Base-by-base conservation (phyloP, 2,797 vertebrate species). In the Nasua narica region DNA sequence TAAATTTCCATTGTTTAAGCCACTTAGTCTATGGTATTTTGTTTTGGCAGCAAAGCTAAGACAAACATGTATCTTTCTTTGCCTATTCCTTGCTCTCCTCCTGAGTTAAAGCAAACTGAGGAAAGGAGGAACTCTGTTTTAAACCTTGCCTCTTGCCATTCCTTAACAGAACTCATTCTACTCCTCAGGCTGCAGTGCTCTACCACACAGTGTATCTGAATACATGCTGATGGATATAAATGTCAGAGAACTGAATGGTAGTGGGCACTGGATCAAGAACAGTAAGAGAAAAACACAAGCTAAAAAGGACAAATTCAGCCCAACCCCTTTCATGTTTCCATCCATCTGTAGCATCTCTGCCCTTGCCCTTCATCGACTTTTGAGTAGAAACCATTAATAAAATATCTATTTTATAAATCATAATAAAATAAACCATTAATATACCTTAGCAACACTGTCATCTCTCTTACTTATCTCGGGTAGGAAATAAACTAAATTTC, bases 401-500 rank as follows among this genome's bases (percentile, higher is more conserved):
- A 74, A 74, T 46, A 74, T 27, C 40, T 74, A 29, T 16, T 74
- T 74, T 74, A 46, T 46, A 46, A 46, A 29, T 46, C 43, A 74
- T 46, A 74, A 74, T 74, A 74, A 74, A 85, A 50, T 67, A 67
- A 67, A 65, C 46, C 27, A 50, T 35, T n/a, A 85, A 60, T 27
- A 70, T 18, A 92, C 23, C 27, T 37, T 43, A 84, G 85, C 18
- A n/a, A 12, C 35, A 87, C 13, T 91, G 18, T 88, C 32, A 84
- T 83, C 56, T 78, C 52, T 32, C 46, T 70, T 91, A 82, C n/a
- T 84, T 72, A 85, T 50, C 60, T 91, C n/a, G 87, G 19, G 12
- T 78, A 95, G 67, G 40, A 94, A 76, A 95, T 60, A 9, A 95
- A 91, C 78, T 56, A 58, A 94, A 84, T 65, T 82, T 56, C 87